Percentiles rank a stretch among this genome's conserved stretches.
Conservation (phyloP, 2,113 vertebrate species). For the Acanthochromis polyacanthus region DNA sequence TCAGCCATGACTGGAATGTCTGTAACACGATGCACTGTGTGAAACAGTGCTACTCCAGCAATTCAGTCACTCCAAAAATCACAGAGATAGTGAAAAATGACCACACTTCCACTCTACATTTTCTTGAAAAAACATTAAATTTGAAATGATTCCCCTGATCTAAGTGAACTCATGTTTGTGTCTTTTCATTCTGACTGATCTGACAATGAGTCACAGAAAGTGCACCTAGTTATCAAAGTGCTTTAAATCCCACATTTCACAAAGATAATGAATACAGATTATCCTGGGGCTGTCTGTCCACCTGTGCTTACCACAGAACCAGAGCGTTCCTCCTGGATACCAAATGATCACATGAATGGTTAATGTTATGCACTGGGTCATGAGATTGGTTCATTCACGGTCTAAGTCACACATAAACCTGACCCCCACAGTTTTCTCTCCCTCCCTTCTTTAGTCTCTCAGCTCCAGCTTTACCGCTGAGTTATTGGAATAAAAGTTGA, state of each 20-base stretch:
- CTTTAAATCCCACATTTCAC: background rate
- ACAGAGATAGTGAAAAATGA: too few species aligned
- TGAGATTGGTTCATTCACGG: constrained; percentile 62
- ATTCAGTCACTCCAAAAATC: too few species aligned
- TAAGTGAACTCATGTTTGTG: background rate
- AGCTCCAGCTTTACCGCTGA: constrained; percentile 18
- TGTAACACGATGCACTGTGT: too few species aligned
- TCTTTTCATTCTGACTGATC: constrained; percentile 5
- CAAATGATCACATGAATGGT: constrained; percentile 51
- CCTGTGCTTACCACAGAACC: constrained; percentile 21
- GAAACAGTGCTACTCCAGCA: too few species aligned
- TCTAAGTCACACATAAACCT: constrained; percentile 56
- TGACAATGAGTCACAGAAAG: background rate
- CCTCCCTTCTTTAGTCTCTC: background rate
- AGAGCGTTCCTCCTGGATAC: constrained; percentile 1
- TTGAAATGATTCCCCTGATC: background rate
- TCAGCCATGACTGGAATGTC: too few species aligned
- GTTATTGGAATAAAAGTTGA: constrained; percentile 37
- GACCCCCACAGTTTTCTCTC: background rate
- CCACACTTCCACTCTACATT: background rate
- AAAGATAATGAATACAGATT: background rate
- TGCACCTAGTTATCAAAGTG: background rate
- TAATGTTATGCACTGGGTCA: constrained; percentile 56
- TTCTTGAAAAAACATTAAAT: background rate
- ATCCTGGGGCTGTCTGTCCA: background rate